A percentile compares a stretch with the other conserved stretches of the same genome.
phyloP scores from a whole-genome alignment of 2,113 vertebrate genomes.

The Larimichthys polyactis region DNA sequence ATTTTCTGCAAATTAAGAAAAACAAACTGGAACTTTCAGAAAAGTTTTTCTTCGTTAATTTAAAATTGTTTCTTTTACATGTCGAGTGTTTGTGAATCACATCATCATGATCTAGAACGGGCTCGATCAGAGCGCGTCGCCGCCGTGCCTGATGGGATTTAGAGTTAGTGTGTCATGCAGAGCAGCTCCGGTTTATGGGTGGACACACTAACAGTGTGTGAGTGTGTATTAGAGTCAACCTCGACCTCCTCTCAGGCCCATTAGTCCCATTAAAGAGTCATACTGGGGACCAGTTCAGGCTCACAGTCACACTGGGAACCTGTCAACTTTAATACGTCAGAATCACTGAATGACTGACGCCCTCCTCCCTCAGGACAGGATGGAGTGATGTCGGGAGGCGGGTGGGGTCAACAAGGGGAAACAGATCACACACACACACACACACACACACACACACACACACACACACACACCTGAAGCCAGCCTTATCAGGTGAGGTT shows the following conservation, averaged over 20 bases:
- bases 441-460: too few relatives aligned
- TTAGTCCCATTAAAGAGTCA: slow-evolving; percentile 54
- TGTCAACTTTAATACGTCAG: slow-evolving; percentile 67
- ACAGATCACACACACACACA: slow-evolving; percentile 23
- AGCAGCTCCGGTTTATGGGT: too few relatives aligned
- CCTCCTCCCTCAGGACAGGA: not conserved
- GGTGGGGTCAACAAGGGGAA: not conserved
- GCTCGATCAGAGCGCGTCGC: too few relatives aligned
- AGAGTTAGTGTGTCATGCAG: too few relatives aligned
- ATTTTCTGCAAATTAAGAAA: too few relatives aligned
- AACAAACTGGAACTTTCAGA: too few relatives aligned
- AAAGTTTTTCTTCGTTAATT: too few relatives aligned
- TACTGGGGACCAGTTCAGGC: slow-evolving; percentile 57
- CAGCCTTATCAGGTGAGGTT: slow-evolving; percentile 32
- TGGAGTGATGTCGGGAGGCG: not conserved
- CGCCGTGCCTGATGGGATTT: too few relatives aligned
- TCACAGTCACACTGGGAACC: slow-evolving; percentile 51
- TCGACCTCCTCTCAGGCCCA: slow-evolving; percentile 39
- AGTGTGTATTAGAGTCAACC: not conserved
- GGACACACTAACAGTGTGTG: not conserved
- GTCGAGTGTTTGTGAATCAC: too few relatives aligned
- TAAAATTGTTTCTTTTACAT: too few relatives aligned
- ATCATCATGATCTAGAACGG: too few relatives aligned
- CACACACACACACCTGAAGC: slow-evolving; percentile 27
- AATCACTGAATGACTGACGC: slow-evolving; percentile 34